phyloP scores from a whole-genome alignment of 2,113 vertebrate species.

The Centropus bengalensis region DNA sequence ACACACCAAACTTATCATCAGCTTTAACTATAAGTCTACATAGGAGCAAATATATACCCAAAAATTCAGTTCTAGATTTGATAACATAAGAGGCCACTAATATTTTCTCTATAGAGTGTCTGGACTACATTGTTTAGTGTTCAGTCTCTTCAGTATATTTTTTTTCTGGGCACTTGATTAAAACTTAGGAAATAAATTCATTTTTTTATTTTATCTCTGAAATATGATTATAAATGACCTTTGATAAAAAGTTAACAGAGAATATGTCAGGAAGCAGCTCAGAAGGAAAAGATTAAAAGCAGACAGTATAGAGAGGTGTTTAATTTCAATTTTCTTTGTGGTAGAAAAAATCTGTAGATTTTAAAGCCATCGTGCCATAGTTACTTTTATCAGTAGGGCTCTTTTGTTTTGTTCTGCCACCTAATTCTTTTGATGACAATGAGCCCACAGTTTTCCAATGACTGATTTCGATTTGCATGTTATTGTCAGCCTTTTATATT shows the following conservation, averaged over 20 bases:
- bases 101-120: background rate
- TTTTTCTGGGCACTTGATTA: conserved; percentile 25
- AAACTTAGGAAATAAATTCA: conserved; percentile 41
- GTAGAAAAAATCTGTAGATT: conserved; percentile 56
- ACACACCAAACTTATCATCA: background rate
- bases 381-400: conserved; percentile 73
- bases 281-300: conserved; percentile 67
- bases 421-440: conserved; percentile 82
- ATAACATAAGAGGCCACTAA: background rate
- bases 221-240: conserved; percentile 70
- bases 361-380: conserved; percentile 57
- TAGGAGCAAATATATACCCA: background rate
- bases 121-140: background rate
- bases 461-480: conserved; percentile 78
- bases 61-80: background rate
- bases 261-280: conserved; percentile 60
- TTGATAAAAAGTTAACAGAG: conserved; percentile 65
- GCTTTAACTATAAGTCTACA: background rate
- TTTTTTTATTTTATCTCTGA: conserved; percentile 57
- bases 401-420: conserved; percentile 81
- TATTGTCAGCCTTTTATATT: conserved; percentile 77
- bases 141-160: background rate
- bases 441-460: conserved; percentile 75
- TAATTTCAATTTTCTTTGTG: conserved; percentile 64
- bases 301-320: conserved; percentile 69